Evolutionary conservation across 1,140 invertebrate species (phyloP).

Genomic region (Parapsyche elsis): DNA sequence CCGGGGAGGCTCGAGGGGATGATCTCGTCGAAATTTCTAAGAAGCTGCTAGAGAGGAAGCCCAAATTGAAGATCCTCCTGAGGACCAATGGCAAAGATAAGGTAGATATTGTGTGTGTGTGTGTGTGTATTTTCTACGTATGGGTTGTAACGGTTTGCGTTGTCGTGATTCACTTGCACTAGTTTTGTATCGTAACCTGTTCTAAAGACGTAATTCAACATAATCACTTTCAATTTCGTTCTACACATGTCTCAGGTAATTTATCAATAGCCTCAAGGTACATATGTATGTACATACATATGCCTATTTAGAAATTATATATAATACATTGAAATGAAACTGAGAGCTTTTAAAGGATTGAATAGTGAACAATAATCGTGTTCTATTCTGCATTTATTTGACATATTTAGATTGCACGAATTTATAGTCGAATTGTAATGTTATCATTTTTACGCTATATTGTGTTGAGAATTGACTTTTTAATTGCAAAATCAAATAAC

Average conservation of each 20-base stretch:
- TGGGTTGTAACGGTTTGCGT: not conserved
- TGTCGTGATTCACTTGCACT: slow-evolving; percentile 5
- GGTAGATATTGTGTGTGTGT: slow-evolving; percentile 57
- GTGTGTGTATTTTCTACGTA: not conserved
- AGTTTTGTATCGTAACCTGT: slow-evolving; percentile 11
- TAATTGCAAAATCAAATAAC: too few species aligned
- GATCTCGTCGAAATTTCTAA: slow-evolving; percentile 63
- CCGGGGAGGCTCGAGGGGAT: slow-evolving; percentile 63
- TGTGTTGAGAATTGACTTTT: too few species aligned
- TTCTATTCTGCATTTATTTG: too few species aligned
- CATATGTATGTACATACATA: too few species aligned
- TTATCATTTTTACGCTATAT: too few species aligned
- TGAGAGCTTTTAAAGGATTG: not conserved
- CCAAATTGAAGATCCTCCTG: slow-evolving; percentile 64
- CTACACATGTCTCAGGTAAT: not conserved
- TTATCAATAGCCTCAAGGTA: too few species aligned
- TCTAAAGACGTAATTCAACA: not conserved
- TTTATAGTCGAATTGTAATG: too few species aligned
- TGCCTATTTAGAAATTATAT: too few species aligned
- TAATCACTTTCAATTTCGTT: slow-evolving; percentile 14
- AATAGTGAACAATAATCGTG: not conserved
- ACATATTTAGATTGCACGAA: too few species aligned
- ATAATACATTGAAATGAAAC: not conserved
- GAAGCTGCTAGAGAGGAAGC: slow-evolving; percentile 64
- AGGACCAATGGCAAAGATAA: slow-evolving; percentile 63